Evolutionary conservation across 2,797 vertebrate species (phyloP).

Genomic region (Acanthurus lineatus): DNA sequence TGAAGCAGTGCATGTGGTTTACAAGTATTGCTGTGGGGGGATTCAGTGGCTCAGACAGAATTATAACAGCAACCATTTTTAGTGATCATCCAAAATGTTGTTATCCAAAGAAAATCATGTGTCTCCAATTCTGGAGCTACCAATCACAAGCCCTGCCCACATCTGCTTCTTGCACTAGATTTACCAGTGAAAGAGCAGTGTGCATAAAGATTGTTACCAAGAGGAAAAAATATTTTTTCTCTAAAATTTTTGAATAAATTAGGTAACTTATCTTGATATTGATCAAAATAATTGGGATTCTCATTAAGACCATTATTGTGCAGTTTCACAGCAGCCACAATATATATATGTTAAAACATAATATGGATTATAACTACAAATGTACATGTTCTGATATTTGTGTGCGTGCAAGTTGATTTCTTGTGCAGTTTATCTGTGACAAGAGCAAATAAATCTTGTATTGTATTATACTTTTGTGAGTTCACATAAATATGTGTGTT

Average conservation of each 20-base stretch:
- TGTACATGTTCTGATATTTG: background rate
- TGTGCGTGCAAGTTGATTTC: background rate
- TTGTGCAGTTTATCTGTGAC: background rate
- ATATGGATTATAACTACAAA: background rate
- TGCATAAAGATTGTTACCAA: too few species aligned
- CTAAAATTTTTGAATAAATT: too few species aligned
- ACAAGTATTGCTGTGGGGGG: background rate
- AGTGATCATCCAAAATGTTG: slow-evolving; percentile 1
- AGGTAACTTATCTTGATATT: too few species aligned
- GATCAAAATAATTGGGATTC: too few species aligned
- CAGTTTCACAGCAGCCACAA: too few species aligned
- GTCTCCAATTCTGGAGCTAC: background rate
- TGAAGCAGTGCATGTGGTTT: slow-evolving; percentile 4
- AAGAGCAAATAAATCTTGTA: background rate
- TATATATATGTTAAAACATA: background rate
- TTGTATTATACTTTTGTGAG: background rate
- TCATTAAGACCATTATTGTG: too few species aligned
- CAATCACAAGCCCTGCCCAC: too few species aligned
- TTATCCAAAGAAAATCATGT: background rate
- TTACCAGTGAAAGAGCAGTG: too few species aligned
- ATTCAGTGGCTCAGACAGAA: slow-evolving; percentile 13
- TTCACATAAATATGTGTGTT: background rate
- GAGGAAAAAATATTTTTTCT: too few species aligned
- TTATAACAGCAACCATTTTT: background rate
- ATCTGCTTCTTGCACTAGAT: too few species aligned